Percentiles rank a stretch among this genome's conserved stretches.
phyloP scores from a whole-genome alignment of 2,113 vertebrate species.

The Limanda limanda region DNA sequence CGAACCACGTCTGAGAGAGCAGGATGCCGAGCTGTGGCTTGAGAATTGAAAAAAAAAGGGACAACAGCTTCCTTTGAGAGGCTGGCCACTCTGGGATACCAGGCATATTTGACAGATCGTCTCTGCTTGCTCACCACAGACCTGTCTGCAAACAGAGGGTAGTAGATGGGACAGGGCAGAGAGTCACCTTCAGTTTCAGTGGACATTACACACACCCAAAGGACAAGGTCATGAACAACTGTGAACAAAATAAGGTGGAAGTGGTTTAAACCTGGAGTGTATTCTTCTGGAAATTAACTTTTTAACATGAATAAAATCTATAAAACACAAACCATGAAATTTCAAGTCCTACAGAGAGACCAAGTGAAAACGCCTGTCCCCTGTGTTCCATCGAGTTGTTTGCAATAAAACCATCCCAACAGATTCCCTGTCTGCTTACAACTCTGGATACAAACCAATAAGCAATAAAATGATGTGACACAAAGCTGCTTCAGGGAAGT shows the following conservation, averaged over 20 bases:
- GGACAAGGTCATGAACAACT: constrained; percentile 7
- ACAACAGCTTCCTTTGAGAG: constrained; percentile 71
- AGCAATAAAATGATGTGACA: background rate
- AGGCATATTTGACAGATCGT: constrained; percentile 71
- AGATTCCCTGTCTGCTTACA: background rate
- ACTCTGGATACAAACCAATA: background rate
- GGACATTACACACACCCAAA: constrained; percentile 11
- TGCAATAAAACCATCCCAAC: constrained; percentile 4
- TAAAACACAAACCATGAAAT: background rate
- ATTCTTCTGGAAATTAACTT: background rate
- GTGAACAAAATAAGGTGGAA: background rate
- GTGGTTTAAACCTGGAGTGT: background rate
- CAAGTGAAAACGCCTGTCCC: background rate
- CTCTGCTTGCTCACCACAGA: constrained; percentile 65
- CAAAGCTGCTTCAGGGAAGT: background rate
- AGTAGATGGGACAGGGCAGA: constrained; percentile 18
- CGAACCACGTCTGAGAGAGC: constrained; percentile 13
- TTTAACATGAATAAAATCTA: background rate
- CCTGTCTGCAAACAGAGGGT: constrained; percentile 54
- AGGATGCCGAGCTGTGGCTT: constrained; percentile 44
- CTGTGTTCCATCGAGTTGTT: background rate
- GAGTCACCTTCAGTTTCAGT: constrained; percentile 18
- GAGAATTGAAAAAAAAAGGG: constrained; percentile 33
- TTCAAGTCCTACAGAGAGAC: background rate
- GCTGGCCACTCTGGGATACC: constrained; percentile 50